Base-by-base conservation (phyloP, 92 coral and sea anemone genomes). In the Micromussa lordhowensis region DNA sequence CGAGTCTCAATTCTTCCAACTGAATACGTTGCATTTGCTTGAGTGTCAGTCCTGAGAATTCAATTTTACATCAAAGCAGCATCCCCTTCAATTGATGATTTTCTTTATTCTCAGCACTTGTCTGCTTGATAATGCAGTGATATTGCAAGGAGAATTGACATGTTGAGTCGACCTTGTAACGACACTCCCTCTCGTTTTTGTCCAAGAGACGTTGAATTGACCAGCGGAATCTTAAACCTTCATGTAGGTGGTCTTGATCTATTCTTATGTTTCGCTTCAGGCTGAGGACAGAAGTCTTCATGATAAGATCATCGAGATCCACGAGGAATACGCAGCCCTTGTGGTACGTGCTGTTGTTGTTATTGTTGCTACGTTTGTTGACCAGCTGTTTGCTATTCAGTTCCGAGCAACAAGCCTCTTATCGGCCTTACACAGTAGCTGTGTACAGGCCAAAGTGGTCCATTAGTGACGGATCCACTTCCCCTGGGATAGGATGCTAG, bases 271-370 rank as follows among this genome's bases (percentile, higher is more conserved):
- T 81, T 21, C 12, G 38, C 34, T n/a, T 31, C 72, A 95, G 98
- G 90, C 86, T 72, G 87, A 87, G 34, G 95, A 95, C 61, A 75
- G 76, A 35, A 77, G 95, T 19, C 77, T 96, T 30, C 90, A 84
- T 57, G 87, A 89, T 5, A 94, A 93, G 91, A 91, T 93, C 82
- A 83, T 89, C 5, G 95, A 86, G 85, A 77, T 97, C 74, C 95
- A 97, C 75, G 92, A 94, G 53, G 95, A 93, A 82, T 97, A 96
- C 54, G 91, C 95, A 1, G 90, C 86, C 36, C 94, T 97, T 59
- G 98, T 96, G 95, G 99, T 97, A 88, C 92, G 99, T 89, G n/a
- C 8, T 22, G 24, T 14, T 28, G 49, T 32, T 58, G 59, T 48
- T 34, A 13, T 19, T 44, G 13, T 12, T 35, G 11, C 6, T 16